Percentiles rank a stretch among this genome's conserved stretches.
Evolutionary conservation across 2,888 invertebrate species (phyloP).

Genomic region (Xanthorhoe designata): DNA sequence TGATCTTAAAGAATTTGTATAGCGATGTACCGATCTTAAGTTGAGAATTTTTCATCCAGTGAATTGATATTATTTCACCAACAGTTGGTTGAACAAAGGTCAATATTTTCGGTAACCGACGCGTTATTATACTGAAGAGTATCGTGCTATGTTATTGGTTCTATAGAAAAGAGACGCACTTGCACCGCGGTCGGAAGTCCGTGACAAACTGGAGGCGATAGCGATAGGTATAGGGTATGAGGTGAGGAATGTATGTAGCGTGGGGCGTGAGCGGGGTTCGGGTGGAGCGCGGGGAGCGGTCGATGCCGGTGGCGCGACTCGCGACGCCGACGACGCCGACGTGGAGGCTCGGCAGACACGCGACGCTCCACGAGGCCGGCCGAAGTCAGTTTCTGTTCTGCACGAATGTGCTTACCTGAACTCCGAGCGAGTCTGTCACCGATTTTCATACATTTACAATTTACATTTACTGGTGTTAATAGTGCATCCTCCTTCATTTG

Average conservation of each 20-base stretch:
- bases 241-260: constrained; percentile 63
- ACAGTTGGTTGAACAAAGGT: constrained; percentile 43
- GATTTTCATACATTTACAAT: neutral
- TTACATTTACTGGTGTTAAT: neutral
- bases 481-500: neutral
- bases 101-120: constrained; percentile 40
- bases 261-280: constrained; percentile 48
- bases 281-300: constrained; percentile 55
- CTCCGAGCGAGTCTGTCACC: constrained; percentile 26
- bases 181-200: constrained; percentile 51
- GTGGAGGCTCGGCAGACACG: constrained; percentile 82
- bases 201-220: constrained; percentile 57
- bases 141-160: constrained; percentile 37
- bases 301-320: constrained; percentile 71
- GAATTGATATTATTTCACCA: constrained; percentile 3
- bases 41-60: constrained; percentile 8
- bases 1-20: constrained; percentile 37
- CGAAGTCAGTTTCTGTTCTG: constrained; percentile 53
- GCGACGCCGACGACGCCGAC: constrained; percentile 63
- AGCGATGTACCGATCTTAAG: constrained; percentile 21
- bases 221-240: constrained; percentile 41
- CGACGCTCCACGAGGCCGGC: constrained; percentile 71
- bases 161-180: constrained; percentile 47
- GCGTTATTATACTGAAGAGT: constrained; percentile 41
- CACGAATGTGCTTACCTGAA: constrained; percentile 10